Evolutionary conservation across 2,888 invertebrate species (phyloP).

Genomic region (Polymixis flavicincta): DNA sequence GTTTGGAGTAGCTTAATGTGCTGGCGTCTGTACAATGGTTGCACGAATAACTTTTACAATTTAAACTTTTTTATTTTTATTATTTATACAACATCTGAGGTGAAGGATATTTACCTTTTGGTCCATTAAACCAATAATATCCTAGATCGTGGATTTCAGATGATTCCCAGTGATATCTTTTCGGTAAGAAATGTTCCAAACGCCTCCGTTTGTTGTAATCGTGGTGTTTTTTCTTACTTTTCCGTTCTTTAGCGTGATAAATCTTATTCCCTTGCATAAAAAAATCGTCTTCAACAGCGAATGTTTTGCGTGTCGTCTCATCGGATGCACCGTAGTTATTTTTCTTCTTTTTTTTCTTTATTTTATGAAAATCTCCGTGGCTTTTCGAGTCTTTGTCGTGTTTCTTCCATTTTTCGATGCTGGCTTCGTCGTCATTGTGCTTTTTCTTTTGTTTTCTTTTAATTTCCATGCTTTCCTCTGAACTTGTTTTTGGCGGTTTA

Average conservation of each 20-base stretch:
- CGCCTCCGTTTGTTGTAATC: conserved; percentile 58
- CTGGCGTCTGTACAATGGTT: no score
- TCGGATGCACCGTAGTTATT: neutral
- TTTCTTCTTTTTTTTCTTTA: neutral
- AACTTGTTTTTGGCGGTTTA: neutral
- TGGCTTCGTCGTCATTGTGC: neutral
- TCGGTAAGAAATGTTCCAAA: conserved; percentile 77
- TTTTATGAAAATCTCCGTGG: neutral
- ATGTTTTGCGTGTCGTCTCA: conserved; percentile 2
- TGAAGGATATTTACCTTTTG: conserved; percentile 69
- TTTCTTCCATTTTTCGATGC: neutral
- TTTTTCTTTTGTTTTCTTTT: neutral
- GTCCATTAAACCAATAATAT: conserved; percentile 80
- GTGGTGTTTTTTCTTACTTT: neutral
- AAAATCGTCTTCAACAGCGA: neutral
- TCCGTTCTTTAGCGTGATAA: neutral
- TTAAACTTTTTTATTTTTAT: neutral
- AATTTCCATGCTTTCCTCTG: neutral
- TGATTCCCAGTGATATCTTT: conserved; percentile 76
- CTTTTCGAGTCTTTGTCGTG: neutral
- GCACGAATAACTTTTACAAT: neutral
- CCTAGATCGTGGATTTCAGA: conserved; percentile 74
- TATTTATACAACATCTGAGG: neutral
- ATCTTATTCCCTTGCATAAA: conserved; percentile 48
- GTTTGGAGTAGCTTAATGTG: no score